A percentile compares a stretch with the other conserved stretches of the same genome.
These are phyloP conservation scores for Melanostoma scalare DNA, from an alignment of 2,888 invertebrate species.

Conservation along the genomic window DNA sequence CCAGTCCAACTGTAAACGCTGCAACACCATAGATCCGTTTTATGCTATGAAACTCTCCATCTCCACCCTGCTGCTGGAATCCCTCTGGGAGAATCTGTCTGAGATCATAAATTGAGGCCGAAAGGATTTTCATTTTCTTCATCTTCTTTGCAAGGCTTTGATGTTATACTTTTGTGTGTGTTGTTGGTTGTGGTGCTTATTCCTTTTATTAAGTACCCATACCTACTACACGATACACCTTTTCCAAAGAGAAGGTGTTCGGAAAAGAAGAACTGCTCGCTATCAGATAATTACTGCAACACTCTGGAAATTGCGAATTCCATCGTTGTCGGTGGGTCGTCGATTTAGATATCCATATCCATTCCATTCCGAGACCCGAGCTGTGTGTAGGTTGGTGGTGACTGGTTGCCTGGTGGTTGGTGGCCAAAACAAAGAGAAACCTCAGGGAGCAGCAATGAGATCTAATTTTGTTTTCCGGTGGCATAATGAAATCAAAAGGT, in stretches of 20 bases:
- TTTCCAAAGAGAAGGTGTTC: slow-evolving; percentile 33
- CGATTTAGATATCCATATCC: slow-evolving; percentile 55
- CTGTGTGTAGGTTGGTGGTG: background rate
- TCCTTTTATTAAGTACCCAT: slow-evolving; percentile 39
- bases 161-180: background rate
- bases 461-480: slow-evolving; percentile 72
- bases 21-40: slow-evolving; percentile 32
- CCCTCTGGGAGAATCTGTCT: slow-evolving; percentile 44
- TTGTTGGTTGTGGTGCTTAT: slow-evolving; percentile 21
- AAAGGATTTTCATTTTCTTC: slow-evolving; percentile 67
- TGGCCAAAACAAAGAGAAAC: slow-evolving; percentile 51
- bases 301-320: slow-evolving; percentile 45
- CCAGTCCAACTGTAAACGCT: slow-evolving; percentile 40
- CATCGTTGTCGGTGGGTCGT: background rate
- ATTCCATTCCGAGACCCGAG: slow-evolving; percentile 4
- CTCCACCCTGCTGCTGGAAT: background rate
- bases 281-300: slow-evolving; percentile 71
- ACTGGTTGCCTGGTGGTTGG: background rate
- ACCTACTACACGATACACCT: background rate
- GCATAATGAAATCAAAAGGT: slow-evolving; percentile 73
- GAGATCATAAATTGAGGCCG: slow-evolving; percentile 67
- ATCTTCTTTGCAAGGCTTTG: slow-evolving; percentile 33
- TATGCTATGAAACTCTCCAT: background rate
- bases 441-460: slow-evolving; percentile 61
- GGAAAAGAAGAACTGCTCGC: slow-evolving; percentile 31